phyloP scores from a whole-genome alignment of 1,140 invertebrate species.

The Rhopalosiphum padi region DNA sequence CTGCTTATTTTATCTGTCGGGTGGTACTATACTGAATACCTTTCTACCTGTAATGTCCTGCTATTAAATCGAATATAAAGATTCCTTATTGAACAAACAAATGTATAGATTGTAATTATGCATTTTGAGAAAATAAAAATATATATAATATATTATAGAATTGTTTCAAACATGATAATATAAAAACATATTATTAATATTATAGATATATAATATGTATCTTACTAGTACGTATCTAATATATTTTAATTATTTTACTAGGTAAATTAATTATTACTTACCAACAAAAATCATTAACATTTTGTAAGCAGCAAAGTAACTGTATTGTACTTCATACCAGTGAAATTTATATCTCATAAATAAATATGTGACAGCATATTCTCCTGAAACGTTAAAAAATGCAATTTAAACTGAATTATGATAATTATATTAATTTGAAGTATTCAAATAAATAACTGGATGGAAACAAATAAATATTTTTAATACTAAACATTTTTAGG shows the following conservation, averaged over 20 bases:
- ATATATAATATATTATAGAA: background rate
- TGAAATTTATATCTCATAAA: slow-evolving; percentile 60
- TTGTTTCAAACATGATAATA: background rate
- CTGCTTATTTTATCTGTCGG: no score
- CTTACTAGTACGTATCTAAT: no score
- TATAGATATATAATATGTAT: no score
- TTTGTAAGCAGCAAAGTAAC: slow-evolving; percentile 60
- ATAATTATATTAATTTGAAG: background rate
- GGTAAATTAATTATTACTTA: background rate
- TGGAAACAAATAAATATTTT: background rate
- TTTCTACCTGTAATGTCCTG: no score
- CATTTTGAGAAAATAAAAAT: no score
- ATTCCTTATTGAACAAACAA: no score
- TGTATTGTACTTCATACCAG: slow-evolving; percentile 60
- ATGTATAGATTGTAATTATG: no score
- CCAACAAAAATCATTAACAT: slow-evolving; percentile 59
- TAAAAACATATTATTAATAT: background rate
- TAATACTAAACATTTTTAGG: background rate
- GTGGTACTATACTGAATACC: no score
- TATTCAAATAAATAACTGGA: background rate
- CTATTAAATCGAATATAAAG: no score
- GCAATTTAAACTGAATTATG: background rate
- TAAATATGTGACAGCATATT: slow-evolving; percentile 60
- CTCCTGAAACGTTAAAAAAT: slow-evolving; percentile 57
- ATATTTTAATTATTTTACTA: background rate